A percentile compares a stretch with the other conserved stretches of the same genome.
phyloP scores from a whole-genome alignment of 1,140 invertebrate species.

The Neoseiulus cucumeris region DNA sequence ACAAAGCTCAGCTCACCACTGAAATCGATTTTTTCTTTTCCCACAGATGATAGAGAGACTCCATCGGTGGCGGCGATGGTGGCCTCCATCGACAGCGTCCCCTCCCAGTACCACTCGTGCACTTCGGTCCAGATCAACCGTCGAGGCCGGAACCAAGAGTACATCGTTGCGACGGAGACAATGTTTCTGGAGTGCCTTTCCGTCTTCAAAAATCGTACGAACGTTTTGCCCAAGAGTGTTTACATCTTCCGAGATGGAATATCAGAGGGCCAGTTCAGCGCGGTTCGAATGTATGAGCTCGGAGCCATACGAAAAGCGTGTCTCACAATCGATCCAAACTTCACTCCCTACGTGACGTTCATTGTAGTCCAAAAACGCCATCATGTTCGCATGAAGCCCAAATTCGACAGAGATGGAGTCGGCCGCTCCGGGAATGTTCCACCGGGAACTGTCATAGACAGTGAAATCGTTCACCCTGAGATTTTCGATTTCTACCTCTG shows the following conservation, averaged over 20 bases:
- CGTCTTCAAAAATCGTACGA: neutral
- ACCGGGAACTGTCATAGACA: slow-evolving; percentile 57
- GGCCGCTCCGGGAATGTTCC: neutral
- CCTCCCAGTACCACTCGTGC: slow-evolving; percentile 13
- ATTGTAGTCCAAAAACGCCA: slow-evolving; percentile 77
- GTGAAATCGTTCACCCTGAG: slow-evolving; percentile 51
- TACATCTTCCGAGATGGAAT: slow-evolving; percentile 68
- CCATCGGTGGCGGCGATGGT: slow-evolving; percentile 10
- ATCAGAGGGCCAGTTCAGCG: slow-evolving; percentile 59
- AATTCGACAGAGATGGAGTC: neutral
- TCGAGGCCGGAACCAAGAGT: neutral
- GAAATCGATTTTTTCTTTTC: no score
- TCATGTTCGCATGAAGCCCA: slow-evolving; percentile 39
- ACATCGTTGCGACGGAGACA: neutral
- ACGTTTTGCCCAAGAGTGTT: slow-evolving; percentile 35
- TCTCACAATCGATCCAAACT: slow-evolving; percentile 27
- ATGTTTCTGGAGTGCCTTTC: neutral
- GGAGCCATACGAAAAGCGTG: slow-evolving; percentile 45
- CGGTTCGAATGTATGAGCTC: slow-evolving; percentile 39
- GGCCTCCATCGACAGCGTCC: slow-evolving; percentile 15
- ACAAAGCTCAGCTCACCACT: no score
- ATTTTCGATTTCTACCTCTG: slow-evolving; percentile 70
- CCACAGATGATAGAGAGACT: neutral
- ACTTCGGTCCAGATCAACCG: slow-evolving; percentile 15
- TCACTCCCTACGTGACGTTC: slow-evolving; percentile 51